phyloP scores from a whole-genome alignment of 2,888 invertebrate genomes.

The Rotaria sp. region DNA sequence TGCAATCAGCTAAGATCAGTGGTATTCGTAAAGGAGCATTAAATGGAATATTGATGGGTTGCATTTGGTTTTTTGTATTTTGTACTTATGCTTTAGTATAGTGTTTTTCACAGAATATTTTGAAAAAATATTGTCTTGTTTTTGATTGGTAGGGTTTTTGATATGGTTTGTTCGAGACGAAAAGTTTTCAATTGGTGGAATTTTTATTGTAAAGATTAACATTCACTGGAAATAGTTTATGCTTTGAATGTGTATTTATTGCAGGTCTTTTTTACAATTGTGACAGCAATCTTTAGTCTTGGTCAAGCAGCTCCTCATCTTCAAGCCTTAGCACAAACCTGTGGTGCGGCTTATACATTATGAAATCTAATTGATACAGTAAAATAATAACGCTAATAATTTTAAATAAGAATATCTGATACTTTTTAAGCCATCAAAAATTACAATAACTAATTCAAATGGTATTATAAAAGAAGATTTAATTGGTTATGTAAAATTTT shows the following conservation, averaged over 20 bases:
- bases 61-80: not conserved
- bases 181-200: conserved; percentile 45
- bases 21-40: conserved; percentile 19
- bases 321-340: conserved; percentile 47
- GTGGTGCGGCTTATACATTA: conserved; percentile 63
- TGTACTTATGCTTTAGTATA: not conserved
- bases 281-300: conserved; percentile 53
- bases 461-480: not conserved
- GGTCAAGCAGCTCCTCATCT: conserved; percentile 51
- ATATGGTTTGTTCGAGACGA: conserved; percentile 51
- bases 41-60: conserved; percentile 1
- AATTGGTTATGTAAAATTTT: not conserved
- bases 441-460: not conserved
- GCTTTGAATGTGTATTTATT: conserved; percentile 33
- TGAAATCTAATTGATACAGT: conserved; percentile 68
- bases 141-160: conserved; percentile 48
- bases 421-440: not conserved
- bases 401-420: conserved; percentile 57
- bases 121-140: not conserved
- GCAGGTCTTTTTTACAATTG: conserved; percentile 69
- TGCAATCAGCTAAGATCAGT: not conserved
- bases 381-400: conserved; percentile 52
- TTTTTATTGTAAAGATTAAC: conserved; percentile 44
- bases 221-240: not conserved
- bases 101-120: not conserved